Base-by-base conservation (phyloP, 2,797 vertebrate genomes). In the Oceanodroma leucorhoa region DNA sequence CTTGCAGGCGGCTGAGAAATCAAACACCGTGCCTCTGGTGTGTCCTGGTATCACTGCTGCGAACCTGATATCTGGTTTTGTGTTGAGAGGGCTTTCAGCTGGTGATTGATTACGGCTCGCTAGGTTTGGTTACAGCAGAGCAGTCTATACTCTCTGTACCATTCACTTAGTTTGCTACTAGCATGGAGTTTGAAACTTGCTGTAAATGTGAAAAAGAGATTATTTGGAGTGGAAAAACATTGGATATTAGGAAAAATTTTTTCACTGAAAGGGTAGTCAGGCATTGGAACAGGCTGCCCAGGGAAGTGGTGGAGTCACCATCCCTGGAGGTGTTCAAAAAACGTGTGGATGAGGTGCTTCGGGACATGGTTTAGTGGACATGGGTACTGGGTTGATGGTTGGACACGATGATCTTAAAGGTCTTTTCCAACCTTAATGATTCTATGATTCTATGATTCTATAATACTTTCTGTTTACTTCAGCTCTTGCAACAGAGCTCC, bases 61-160 rank as follows among this genome's bases (percentile, higher is more conserved):
- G 7, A 67, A 22, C 40, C 19, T 45, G 10, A 43, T 23, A 5
- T 10, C 43, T 23, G 19, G 1, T 18, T 60, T 41, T 65, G 6
- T 41, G 24, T 17, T 72, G 22, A 27, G 69, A 86, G 11, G 32
- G 19, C 8, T 66, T 89, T 57, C 17, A 50, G 46, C 30, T 70
- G 66, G 30, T 50, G 26, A 45, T 30, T 3, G 6, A 8, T 72
- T 45, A n/a, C 50, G 19, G 9, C 19, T 43, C 0, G 0, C 26
- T 53, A 27, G n/a, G 50, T 14, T 69, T 24, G 14, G 26, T 78
- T 36, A 65, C 5, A 22, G 50, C 45, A 92, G 29, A 45, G 40
- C 20, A 67, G 17, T 4, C 38, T 73, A 54, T 29, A 30, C 7
- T 53, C 9, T 55, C 24, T 36, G 8, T 6, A 38, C 23, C 8